These are phyloP conservation scores for Hylia prasina DNA, from an alignment of 2,113 vertebrate species.

Conservation along the genomic window DNA sequence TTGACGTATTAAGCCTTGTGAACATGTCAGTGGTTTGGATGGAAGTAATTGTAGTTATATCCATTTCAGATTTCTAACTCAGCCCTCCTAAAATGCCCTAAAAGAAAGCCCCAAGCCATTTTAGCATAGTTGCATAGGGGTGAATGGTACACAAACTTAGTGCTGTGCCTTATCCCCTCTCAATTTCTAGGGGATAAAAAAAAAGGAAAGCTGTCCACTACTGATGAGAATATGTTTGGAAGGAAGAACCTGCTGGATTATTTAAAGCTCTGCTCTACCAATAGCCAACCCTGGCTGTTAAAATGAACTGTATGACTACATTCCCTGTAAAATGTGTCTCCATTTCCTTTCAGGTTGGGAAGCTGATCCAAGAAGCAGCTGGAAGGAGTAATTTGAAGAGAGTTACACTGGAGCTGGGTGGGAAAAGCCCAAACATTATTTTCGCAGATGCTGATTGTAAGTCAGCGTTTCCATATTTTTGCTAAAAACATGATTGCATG, in stretches of 20 bases:
- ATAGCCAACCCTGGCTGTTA: slow-evolving; percentile 59
- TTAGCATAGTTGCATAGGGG: not conserved
- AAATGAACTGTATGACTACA: slow-evolving; percentile 15
- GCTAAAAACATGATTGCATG: not conserved
- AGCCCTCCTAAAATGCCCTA: not conserved
- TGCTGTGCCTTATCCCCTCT: not conserved
- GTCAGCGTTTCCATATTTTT: slow-evolving; percentile 55
- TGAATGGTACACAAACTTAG: not conserved
- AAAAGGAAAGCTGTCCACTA: not conserved
- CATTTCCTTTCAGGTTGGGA: slow-evolving; percentile 88
- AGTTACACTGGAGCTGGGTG: slow-evolving; percentile 97
- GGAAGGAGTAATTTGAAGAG: slow-evolving; percentile 98
- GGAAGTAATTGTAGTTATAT: not conserved
- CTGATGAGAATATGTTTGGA: not conserved
- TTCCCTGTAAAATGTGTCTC: slow-evolving; percentile 64
- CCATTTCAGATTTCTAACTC: not conserved
- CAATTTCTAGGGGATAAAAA: not conserved
- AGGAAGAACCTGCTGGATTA: slow-evolving; percentile 40
- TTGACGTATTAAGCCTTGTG: not conserved
- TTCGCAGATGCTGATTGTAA: slow-evolving; percentile 98
- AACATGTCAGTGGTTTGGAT: not conserved
- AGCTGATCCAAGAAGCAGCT: slow-evolving; percentile 98
- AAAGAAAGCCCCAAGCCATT: not conserved
- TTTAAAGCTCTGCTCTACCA: slow-evolving; percentile 61
- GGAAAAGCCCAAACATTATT: slow-evolving; percentile 99